Percentiles rank a stretch among this genome's conserved stretches.
These are phyloP conservation scores for Halictus rubicundus DNA, from an alignment of 1,140 invertebrate genomes.

Conservation along the genomic window DNA sequence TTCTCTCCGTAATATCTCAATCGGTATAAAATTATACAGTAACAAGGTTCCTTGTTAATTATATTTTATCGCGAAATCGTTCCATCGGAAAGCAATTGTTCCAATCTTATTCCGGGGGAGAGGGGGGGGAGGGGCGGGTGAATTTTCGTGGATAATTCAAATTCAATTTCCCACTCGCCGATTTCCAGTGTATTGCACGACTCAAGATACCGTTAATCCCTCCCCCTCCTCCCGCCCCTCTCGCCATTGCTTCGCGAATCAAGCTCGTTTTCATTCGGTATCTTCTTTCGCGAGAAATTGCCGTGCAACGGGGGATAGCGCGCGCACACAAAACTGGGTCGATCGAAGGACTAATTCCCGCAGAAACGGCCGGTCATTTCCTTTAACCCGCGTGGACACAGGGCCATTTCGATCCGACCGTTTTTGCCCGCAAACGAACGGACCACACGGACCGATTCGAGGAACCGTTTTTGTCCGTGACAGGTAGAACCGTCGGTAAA, in stretches of 20 bases:
- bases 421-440: no score
- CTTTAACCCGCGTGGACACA: not conserved
- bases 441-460: no score
- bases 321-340: not conserved
- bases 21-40: not conserved
- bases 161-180: no score
- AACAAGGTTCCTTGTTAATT: not conserved
- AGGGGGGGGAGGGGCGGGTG: no score
- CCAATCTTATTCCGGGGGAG: not conserved
- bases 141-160: not conserved
- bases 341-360: conserved; percentile 20
- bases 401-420: no score
- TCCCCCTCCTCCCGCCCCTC: not conserved
- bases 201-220: not conserved
- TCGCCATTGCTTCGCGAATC: not conserved
- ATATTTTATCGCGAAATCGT: not conserved
- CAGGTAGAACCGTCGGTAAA: no score
- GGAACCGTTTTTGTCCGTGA: no score
- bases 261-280: no score
- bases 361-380: not conserved
- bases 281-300: not conserved
- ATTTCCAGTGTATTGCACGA: not conserved
- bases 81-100: not conserved
- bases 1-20: not conserved
- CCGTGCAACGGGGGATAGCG: no score